These are phyloP conservation scores for Leptonema lineaticorne DNA, from an alignment of 1,140 invertebrate genomes.

Conservation along the genomic window DNA sequence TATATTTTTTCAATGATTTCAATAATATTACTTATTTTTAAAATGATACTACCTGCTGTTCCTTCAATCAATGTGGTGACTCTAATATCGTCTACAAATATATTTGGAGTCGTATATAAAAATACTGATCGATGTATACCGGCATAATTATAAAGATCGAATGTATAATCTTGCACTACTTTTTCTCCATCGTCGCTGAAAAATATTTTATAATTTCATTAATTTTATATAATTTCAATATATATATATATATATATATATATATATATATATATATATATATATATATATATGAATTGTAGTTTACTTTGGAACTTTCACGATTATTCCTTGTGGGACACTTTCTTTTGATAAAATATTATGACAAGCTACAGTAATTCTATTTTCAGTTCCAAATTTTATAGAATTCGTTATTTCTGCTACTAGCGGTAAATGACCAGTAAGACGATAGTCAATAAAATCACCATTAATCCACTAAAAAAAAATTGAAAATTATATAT, in stretches of 20 bases:
- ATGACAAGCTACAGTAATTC: constrained; percentile 90
- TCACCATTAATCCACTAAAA: constrained; percentile 87
- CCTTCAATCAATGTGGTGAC: constrained; percentile 69
- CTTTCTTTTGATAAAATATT: constrained; percentile 85
- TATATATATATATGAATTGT: no score
- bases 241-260: background rate
- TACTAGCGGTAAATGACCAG: constrained; percentile 95
- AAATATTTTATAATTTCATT: constrained; percentile 21
- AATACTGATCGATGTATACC: constrained; percentile 92
- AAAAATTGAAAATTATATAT: no score
- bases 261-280: no score
- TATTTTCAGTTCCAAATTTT: constrained; percentile 69
- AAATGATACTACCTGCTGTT: constrained; percentile 59
- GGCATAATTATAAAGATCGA: constrained; percentile 98
- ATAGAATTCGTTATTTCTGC: constrained; percentile 74
- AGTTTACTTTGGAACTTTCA: constrained; percentile 59
- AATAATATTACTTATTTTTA: no score
- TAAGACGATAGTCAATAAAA: constrained; percentile 77
- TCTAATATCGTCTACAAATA: constrained; percentile 83
- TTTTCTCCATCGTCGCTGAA: constrained; percentile 65
- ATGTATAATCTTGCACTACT: constrained; percentile 78
- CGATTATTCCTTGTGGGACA: constrained; percentile 77
- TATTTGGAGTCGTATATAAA: constrained; percentile 81
- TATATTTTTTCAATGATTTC: no score
- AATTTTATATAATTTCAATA: background rate